Evolutionary conservation across 2,113 vertebrate species (phyloP).

Genomic region (Perca fluviatilis): DNA sequence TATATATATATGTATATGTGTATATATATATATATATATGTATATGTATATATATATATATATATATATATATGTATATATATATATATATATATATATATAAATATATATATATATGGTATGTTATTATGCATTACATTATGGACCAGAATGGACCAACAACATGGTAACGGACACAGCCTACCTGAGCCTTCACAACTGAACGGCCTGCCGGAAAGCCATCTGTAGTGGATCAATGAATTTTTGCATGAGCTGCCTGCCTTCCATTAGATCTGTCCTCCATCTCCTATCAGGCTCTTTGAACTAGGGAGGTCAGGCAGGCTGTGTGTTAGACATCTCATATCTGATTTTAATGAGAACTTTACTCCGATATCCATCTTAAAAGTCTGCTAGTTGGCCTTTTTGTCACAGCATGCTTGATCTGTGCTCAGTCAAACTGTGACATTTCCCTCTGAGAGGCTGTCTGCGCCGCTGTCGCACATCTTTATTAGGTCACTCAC

Average conservation of each 20-base stretch:
- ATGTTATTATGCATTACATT: no score
- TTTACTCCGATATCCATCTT: conserved; percentile 64
- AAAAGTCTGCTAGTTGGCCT: conserved; percentile 63
- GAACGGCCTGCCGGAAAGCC: no score
- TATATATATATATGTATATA: no score
- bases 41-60: no score
- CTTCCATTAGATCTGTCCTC: not conserved
- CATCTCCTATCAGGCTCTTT: conserved; percentile 28
- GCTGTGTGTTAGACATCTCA: conserved; percentile 42
- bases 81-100: no score
- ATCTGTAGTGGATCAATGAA: no score
- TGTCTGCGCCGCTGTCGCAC: conserved; percentile 42
- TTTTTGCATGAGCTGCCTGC: conserved; percentile 13
- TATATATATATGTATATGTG: no score
- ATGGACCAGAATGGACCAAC: no score
- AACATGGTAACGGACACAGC: no score
- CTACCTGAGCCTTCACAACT: no score
- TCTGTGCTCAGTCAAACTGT: conserved; percentile 63
- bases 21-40: no score
- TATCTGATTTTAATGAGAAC: conserved; percentile 75
- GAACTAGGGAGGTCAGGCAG: conserved; percentile 51
- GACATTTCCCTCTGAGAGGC: conserved; percentile 70
- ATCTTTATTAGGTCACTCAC: conserved; percentile 57
- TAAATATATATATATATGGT: no score
- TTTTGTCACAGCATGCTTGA: conserved; percentile 73